Evolutionary conservation across 2,797 vertebrate species (phyloP), one percentile per base, ranked within the genome.

Genomic region (Rhabdomys pumilio): DNA sequence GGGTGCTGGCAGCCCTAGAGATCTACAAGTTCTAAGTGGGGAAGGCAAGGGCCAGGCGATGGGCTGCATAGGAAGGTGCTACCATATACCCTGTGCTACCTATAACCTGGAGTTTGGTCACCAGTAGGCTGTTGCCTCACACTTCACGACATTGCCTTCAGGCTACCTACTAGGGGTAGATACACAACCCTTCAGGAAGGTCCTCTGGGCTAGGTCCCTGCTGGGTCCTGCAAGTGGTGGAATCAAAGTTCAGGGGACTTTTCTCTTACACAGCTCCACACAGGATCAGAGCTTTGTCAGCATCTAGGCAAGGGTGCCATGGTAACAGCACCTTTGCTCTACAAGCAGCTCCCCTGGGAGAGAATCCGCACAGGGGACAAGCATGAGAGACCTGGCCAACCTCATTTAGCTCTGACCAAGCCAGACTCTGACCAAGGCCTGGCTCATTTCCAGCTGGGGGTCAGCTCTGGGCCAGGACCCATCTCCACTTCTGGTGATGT

Each of bases 21-120:
- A 13, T 59, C n/a, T 41, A 31, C 57, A 1, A 65, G 63, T 59
- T 65, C 1, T 1, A 0, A 44, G 26, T 6, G 55, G 5, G 2
- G 0, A 26, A 13, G 31, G 44, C 19, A 14, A 2, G 13, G 63
- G 44, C 0, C 0, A 2, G 6, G 44, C 44, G n/a, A 11, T 19
- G 0, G 24, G 53, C 72, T 13, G 1, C 0, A 12, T 3, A 8
- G 13, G n/a, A 47, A 61, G 34, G 13, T 8, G 29, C 17, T 69
- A 20, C n/a, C 11, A 0, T 26, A n/a, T 61, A 0, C 41, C 17
- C 38, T 14, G 47, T 24, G 10, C n/a, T n/a, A n/a, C n/a, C n/a
- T n/a, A 34, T 29, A 22, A 14, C 14, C 57, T n/a, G 82, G 53
- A 63, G 53, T 22, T 19, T 19, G 38, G 47, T 17, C 38, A 6